Conservation (phyloP, 2,888 invertebrate species). For the Lomographa bimaculata region DNA sequence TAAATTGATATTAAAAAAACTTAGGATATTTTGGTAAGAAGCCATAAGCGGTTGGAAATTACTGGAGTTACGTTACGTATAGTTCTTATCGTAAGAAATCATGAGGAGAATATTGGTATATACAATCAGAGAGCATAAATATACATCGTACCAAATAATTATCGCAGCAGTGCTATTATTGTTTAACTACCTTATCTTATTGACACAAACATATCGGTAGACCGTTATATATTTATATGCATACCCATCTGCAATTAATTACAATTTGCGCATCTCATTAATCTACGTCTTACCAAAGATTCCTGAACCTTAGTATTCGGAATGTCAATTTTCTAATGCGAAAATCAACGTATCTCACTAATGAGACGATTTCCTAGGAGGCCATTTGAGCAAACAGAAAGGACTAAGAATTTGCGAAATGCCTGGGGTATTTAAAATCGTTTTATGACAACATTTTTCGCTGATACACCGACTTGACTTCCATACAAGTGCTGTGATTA, state of each 20-base stretch:
- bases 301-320: conserved; percentile 32
- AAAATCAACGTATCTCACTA: conserved; percentile 11
- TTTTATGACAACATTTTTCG: conserved; percentile 78
- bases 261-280: conserved; percentile 19
- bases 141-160: no score
- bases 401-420: conserved; percentile 51
- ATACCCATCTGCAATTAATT: conserved; percentile 25
- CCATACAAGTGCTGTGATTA: conserved; percentile 72
- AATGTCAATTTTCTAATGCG: conserved; percentile 17
- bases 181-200: conserved; percentile 6
- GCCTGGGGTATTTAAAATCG: conserved; percentile 66
- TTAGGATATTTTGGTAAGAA: no score
- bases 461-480: conserved; percentile 60
- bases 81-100: no score
- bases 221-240: conserved; percentile 18
- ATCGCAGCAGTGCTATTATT: no score
- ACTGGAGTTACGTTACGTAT: no score
- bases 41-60: no score
- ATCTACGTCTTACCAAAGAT: conserved; percentile 36
- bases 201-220: conserved; percentile 11
- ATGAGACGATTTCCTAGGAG: conserved; percentile 2
- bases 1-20: no score
- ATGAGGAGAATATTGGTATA: no score
- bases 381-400: conserved; percentile 33
- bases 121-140: no score